These are phyloP conservation scores for Tipula unca DNA, from an alignment of 2,888 invertebrate genomes.

Conservation along the genomic window DNA sequence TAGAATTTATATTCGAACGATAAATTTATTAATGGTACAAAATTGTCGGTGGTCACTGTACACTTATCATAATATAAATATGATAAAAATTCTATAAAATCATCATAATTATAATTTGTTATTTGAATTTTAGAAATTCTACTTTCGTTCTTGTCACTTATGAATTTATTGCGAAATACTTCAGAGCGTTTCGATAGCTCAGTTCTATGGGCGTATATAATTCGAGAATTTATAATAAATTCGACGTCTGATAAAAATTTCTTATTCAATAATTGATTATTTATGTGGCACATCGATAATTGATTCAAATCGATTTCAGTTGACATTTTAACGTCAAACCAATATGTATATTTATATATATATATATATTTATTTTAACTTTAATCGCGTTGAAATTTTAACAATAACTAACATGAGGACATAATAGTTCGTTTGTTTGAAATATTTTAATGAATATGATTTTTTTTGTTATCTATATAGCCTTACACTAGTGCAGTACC, in stretches of 20 bases:
- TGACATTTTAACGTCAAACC: background rate
- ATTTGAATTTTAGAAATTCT: background rate
- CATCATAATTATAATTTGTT: background rate
- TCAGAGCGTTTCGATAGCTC: background rate
- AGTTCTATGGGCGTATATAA: background rate
- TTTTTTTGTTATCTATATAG: too few relatives aligned
- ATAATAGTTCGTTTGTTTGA: too few relatives aligned
- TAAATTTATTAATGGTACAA: background rate
- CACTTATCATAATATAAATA: background rate
- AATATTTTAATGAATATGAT: too few relatives aligned
- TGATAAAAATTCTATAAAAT: background rate
- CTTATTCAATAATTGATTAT: background rate
- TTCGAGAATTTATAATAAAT: background rate
- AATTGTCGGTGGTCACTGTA: background rate
- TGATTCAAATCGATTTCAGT: background rate
- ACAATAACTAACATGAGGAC: background rate
- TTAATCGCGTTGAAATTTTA: background rate
- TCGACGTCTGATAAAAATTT: background rate
- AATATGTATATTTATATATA: too few relatives aligned
- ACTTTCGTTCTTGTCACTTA: background rate
- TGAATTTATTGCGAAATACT: background rate
- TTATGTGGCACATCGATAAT: background rate
- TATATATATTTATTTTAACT: background rate
- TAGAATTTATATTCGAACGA: background rate
- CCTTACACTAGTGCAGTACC: too few relatives aligned